Conservation (phyloP, 2,888 invertebrate species). For the Mayetiola destructor region DNA sequence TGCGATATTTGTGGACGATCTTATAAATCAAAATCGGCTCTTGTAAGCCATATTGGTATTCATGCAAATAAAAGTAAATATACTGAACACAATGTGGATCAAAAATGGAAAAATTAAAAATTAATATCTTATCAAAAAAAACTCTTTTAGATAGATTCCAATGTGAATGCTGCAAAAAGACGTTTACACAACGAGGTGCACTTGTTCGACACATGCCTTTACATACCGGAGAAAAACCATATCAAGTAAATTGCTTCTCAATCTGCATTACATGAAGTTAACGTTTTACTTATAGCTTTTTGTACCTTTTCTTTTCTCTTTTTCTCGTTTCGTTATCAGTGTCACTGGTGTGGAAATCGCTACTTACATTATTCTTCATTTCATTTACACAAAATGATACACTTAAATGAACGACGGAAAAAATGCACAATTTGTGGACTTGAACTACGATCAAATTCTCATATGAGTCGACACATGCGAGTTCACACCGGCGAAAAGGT, state of each 20-base stretch:
- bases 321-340: too few species aligned
- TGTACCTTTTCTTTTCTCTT: neutral
- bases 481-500: slow-evolving; percentile 29
- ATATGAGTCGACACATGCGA: slow-evolving; percentile 35
- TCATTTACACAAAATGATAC: slow-evolving; percentile 34
- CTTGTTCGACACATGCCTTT: slow-evolving; percentile 39
- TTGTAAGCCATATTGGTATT: slow-evolving; percentile 38
- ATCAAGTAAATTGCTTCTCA: slow-evolving; percentile 22
- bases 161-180: slow-evolving; percentile 38
- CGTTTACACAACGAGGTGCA: slow-evolving; percentile 41
- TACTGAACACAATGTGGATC: too few species aligned
- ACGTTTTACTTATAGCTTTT: too few species aligned
- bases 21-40: slow-evolving; percentile 37
- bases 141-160: too few species aligned
- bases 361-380: slow-evolving; percentile 35
- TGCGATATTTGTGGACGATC: slow-evolving; percentile 39
- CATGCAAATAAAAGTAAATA: too few species aligned
- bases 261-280: too few species aligned
- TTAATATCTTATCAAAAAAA: too few species aligned
- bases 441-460: slow-evolving; percentile 36
- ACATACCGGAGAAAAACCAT: slow-evolving; percentile 38
- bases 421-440: slow-evolving; percentile 31
- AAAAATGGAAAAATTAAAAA: too few species aligned
- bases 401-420: slow-evolving; percentile 25
- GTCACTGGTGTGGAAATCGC: slow-evolving; percentile 34